Conservation (phyloP, 2,888 invertebrate genomes). For the Hemithea aestivaria region DNA sequence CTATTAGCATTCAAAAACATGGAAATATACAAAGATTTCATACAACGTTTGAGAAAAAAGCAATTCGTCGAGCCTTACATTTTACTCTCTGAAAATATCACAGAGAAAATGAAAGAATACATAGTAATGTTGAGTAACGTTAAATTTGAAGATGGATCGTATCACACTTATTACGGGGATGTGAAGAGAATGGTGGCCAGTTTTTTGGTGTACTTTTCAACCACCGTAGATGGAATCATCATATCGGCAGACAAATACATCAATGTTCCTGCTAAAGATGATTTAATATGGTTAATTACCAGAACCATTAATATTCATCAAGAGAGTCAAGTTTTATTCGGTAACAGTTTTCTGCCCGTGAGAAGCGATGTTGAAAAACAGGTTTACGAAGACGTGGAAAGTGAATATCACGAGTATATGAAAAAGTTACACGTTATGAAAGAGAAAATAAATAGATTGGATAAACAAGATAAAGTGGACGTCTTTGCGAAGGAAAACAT, state of each 20-base stretch:
- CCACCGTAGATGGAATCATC: slow-evolving; percentile 39
- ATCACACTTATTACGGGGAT: slow-evolving; percentile 49
- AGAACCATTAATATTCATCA: slow-evolving; percentile 38
- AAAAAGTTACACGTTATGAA: slow-evolving; percentile 30
- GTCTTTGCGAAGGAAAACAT: slow-evolving; percentile 42
- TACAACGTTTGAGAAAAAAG: slow-evolving; percentile 37
- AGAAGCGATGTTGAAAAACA: slow-evolving; percentile 33
- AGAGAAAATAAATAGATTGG: slow-evolving; percentile 31
- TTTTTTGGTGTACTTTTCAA: slow-evolving; percentile 42
- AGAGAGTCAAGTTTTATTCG: slow-evolving; percentile 39
- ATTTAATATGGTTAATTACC: slow-evolving; percentile 37
- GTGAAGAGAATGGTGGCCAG: slow-evolving; percentile 44
- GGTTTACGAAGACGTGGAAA: slow-evolving; percentile 37
- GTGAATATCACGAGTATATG: slow-evolving; percentile 31
- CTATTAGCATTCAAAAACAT: too few relatives aligned
- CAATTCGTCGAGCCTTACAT: slow-evolving; percentile 37
- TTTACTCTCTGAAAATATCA: slow-evolving; percentile 37
- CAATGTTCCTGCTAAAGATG: slow-evolving; percentile 30
- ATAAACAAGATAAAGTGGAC: slow-evolving; percentile 38
- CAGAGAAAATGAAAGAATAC: slow-evolving; percentile 38
- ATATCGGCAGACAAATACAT: slow-evolving; percentile 38
- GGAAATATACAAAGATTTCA: slow-evolving; percentile 47
- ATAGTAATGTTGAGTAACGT: slow-evolving; percentile 34
- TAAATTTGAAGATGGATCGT: slow-evolving; percentile 39
- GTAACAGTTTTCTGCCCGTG: slow-evolving; percentile 39